Conservation (phyloP, 1,140 invertebrate genomes). For the Ips nitidus region DNA sequence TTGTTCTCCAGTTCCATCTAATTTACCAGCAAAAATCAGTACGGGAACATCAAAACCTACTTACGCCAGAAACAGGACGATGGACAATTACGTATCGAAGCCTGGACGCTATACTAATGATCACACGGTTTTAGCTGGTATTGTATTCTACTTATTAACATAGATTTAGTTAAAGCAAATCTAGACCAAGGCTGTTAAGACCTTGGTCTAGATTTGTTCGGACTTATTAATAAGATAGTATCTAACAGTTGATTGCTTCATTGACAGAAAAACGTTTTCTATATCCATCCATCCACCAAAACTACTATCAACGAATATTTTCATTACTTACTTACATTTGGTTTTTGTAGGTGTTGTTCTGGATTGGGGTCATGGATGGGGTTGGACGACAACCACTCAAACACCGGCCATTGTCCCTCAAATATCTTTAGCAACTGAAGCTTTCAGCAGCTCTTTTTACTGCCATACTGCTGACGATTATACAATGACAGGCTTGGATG, state of each 20-base stretch:
- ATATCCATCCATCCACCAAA: no score
- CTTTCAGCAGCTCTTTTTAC: constrained; percentile 40
- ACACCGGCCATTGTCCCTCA: constrained; percentile 14
- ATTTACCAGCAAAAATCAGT: background rate
- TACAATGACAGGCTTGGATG: constrained; percentile 45
- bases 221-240: no score
- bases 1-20: constrained; percentile 5
- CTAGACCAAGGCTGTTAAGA: no score
- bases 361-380: constrained; percentile 52
- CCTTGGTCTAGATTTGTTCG: no score
- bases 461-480: constrained; percentile 46
- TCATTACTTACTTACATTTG: background rate
- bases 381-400: constrained; percentile 43
- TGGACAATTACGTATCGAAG: background rate
- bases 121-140: constrained; percentile 42
- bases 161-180: no score
- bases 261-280: no score
- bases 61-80: background rate
- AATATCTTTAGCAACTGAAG: constrained; percentile 33
- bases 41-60: background rate
- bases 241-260: no score
- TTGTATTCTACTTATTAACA: no score
- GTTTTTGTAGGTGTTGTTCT: constrained; percentile 39
- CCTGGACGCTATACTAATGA: constrained; percentile 39
- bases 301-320: constrained; percentile 1